phyloP scores from a whole-genome alignment of 2,113 vertebrate genomes.

The Perca schrenkii region DNA sequence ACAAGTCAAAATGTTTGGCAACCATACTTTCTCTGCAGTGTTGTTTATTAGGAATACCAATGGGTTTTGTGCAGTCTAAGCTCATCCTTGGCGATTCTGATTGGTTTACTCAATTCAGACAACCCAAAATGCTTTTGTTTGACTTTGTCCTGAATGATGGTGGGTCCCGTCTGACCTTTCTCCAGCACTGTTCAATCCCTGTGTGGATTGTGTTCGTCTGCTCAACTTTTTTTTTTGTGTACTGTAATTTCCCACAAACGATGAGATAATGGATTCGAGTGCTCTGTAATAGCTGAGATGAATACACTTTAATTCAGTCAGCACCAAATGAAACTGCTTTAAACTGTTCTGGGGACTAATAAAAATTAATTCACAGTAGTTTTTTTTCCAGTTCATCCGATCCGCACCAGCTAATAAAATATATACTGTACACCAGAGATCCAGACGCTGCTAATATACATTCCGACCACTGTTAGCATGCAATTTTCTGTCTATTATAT shows the following conservation, averaged over 20 bases:
- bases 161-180: background rate
- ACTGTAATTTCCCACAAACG: background rate
- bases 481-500: background rate
- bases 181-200: background rate
- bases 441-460: background rate
- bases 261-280: background rate
- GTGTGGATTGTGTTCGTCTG: background rate
- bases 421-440: slow-evolving; percentile 23
- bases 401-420: slow-evolving; percentile 12
- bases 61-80: background rate
- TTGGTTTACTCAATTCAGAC: background rate
- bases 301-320: background rate
- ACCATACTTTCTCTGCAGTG: background rate
- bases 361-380: background rate
- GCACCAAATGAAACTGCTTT: background rate
- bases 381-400: background rate
- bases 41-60: background rate
- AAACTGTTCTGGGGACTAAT: background rate
- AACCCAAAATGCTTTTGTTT: background rate
- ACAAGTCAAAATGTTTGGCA: background rate
- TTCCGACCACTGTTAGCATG: slow-evolving; percentile 2
- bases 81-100: background rate
- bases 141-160: background rate
- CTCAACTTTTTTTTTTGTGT: background rate
- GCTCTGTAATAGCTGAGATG: background rate